Base-by-base conservation (phyloP, 2,797 vertebrate species). In the Clarias laeviceps region DNA sequence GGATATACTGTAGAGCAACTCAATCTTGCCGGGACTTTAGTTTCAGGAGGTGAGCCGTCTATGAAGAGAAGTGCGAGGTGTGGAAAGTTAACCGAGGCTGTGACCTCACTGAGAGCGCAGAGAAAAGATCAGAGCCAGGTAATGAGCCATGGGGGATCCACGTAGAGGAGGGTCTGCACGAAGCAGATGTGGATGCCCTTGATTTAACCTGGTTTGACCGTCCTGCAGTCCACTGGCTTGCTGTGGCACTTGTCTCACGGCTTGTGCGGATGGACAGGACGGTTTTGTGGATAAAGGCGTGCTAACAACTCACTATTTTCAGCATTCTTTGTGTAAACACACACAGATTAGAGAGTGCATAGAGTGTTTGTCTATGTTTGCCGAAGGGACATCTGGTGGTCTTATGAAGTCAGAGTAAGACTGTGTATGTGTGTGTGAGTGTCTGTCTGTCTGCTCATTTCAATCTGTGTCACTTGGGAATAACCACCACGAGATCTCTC, bases 321-420 rank as follows among this genome's bases (percentile, higher is more conserved):
- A 54, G 22, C 59, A n/a, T 27, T 14, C 34, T 66, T 65, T 85
- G 27, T 54, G 54, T 54, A 57, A 80, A 82, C 72, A 81, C 29
- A 78, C 57, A 79, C 87, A 82, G 79, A 84, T 69, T 82, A 40
- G 37, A 69, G 77, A 50, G 70, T 87, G 85, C 86, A 79, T 82
- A 22, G 56, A 83, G 72, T 88, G 73, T 76, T 59, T 82, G 59
- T 83, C 85, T 83, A 68, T 89, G 87, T 89, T 89, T 89, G 86
- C 81, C 62, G 54, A 79, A 27, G 56, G 74, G 85, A 85, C 87
- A 88, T 80, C 85, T 89, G 87, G 83, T 74, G 78, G 64, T 37
- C 68, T 85, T 87, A 69, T 81, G 70, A 76, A 70, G 84, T 57
- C 37, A 62, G 64, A 20, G 24, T 34, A 27, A 61, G 12, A 62